Percentiles rank a stretch among this genome's conserved stretches.
Conservation (phyloP, 2,113 vertebrate genomes). For the Gymnorhina tibicen region DNA sequence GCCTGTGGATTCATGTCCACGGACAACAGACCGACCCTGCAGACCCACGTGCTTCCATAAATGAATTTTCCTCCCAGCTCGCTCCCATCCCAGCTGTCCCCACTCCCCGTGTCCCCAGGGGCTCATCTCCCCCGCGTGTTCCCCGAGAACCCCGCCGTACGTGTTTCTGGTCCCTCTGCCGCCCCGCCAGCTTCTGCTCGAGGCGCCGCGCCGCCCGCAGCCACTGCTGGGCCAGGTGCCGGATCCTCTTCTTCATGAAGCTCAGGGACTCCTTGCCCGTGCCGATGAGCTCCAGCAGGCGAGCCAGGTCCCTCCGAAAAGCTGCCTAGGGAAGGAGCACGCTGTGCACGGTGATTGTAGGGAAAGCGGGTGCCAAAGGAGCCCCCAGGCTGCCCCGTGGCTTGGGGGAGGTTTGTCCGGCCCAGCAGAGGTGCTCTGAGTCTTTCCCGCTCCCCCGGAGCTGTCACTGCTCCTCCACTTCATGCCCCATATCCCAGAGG, state of each 20-base stretch:
- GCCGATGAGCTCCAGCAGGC: slow-evolving; percentile 89
- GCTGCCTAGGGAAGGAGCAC: slow-evolving; percentile 71
- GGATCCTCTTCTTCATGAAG: slow-evolving; percentile 95
- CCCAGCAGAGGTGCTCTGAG: background rate
- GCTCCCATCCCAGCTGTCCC: background rate
- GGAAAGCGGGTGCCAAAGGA: fast-evolving
- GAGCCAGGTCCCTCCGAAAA: slow-evolving; percentile 82
- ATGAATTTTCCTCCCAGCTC: background rate
- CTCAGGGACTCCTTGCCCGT: slow-evolving; percentile 92
- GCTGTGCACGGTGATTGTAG: background rate
- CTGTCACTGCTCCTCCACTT: background rate
- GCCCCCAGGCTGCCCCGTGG: fast-evolving
- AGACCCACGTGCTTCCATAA: background rate
- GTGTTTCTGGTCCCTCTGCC: slow-evolving; percentile 82
- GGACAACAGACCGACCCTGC: background rate
- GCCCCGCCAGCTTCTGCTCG: slow-evolving; percentile 73
- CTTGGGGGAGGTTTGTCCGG: background rate
- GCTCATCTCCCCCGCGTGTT: fast-evolving
- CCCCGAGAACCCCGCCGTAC: background rate
- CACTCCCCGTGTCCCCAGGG: fast-evolving
- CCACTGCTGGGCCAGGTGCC: slow-evolving; percentile 87
- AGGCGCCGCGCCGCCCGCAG: slow-evolving; percentile 80
- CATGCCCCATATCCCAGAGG: background rate
- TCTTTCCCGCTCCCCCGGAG: background rate
- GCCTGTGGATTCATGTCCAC: fast-evolving